These are phyloP conservation scores for Isaurus tuberculatus DNA, from an alignment of 92 coral and sea anemone genomes.

Conservation along the genomic window DNA sequence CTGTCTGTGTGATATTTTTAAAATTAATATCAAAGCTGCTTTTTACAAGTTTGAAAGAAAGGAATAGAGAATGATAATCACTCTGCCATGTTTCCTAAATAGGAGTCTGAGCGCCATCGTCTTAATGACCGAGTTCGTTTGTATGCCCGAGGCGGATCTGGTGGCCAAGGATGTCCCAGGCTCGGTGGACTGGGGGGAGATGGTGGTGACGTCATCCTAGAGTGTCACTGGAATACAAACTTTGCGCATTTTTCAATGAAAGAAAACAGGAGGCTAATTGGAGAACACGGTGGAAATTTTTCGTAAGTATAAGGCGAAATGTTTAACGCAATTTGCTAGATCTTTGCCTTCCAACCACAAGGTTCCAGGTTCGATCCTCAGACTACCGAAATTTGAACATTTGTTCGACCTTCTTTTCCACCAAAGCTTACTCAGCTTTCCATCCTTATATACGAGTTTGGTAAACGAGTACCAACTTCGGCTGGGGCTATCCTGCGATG, in stretches of 20 bases:
- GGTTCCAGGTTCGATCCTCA: too few species aligned
- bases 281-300: slow-evolving; percentile 87
- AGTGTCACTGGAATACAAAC: slow-evolving; percentile 79
- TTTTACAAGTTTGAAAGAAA: neutral
- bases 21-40: neutral
- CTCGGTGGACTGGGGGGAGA: slow-evolving; percentile 96
- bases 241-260: slow-evolving; percentile 82
- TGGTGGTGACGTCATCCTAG: slow-evolving; percentile 92
- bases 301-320: slow-evolving; percentile 66
- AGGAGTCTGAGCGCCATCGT: slow-evolving; percentile 73
- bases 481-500: too few species aligned
- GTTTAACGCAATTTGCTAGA: too few species aligned
- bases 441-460: too few species aligned
- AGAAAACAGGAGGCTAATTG: slow-evolving; percentile 89
- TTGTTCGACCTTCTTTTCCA: too few species aligned
- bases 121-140: slow-evolving; percentile 86
- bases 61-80: neutral
- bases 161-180: slow-evolving; percentile 93
- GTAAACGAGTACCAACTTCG: too few species aligned
- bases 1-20: too few species aligned
- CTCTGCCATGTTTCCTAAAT: neutral
- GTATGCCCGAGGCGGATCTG: slow-evolving; percentile 94
- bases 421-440: too few species aligned
- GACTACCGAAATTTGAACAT: too few species aligned
- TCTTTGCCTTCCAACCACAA: too few species aligned